Evolutionary conservation across 2,113 vertebrate genomes (phyloP).

Genomic region (Rhagologus leucostigma): DNA sequence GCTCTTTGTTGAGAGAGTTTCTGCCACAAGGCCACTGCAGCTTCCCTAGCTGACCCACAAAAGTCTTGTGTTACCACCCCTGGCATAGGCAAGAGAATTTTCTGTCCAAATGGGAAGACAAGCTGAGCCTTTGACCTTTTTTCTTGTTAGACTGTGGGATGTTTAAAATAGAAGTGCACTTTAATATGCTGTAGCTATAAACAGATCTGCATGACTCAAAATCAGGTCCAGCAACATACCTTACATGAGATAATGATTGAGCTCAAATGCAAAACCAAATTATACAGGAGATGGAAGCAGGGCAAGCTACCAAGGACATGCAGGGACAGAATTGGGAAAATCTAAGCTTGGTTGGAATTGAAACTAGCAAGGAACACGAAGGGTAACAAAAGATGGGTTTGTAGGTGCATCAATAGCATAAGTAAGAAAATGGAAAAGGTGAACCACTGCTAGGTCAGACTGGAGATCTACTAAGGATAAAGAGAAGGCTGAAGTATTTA

Average conservation of each 20-base stretch:
- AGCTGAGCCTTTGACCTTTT: background rate
- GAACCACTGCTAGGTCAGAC: background rate
- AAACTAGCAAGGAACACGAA: background rate
- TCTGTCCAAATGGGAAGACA: background rate
- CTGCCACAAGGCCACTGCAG: background rate
- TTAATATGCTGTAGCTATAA: background rate
- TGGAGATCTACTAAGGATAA: background rate
- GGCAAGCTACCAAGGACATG: background rate
- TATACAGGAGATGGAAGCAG: background rate
- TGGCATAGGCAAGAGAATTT: background rate
- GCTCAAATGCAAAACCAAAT: background rate
- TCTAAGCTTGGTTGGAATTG: background rate
- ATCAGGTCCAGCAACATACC: background rate
- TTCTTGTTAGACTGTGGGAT: background rate
- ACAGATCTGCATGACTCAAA: background rate
- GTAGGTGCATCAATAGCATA: background rate
- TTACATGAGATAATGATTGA: background rate
- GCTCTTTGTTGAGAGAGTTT: background rate
- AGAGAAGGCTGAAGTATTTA: background rate
- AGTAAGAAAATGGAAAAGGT: background rate
- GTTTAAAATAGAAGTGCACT: conserved; percentile 1
- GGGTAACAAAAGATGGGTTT: background rate
- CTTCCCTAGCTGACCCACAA: background rate
- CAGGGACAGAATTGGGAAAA: background rate
- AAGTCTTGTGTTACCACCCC: background rate